These are phyloP conservation scores for Chouioia cunea DNA, from an alignment of 2,888 invertebrate genomes.

Conservation along the genomic window DNA sequence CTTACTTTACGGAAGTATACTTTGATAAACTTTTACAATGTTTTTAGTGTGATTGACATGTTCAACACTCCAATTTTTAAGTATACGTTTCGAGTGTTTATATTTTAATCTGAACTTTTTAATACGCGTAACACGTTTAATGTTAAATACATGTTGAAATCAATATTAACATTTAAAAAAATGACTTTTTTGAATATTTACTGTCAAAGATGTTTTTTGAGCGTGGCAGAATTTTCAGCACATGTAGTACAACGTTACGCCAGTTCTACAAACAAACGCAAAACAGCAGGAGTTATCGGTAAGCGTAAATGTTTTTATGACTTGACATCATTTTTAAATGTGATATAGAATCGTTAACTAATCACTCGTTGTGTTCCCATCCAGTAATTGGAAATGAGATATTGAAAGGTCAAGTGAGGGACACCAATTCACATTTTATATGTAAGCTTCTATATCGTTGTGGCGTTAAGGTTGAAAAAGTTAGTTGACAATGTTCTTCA, in stretches of 20 bases:
- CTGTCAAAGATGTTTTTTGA: conserved; percentile 4
- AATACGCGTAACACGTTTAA: no score
- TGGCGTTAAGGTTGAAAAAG: conserved; percentile 75
- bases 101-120: conserved; percentile 5
- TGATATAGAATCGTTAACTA: conserved; percentile 6
- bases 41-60: no score
- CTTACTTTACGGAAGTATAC: no score
- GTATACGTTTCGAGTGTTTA: background rate
- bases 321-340: background rate
- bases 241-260: conserved; percentile 44
- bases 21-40: no score
- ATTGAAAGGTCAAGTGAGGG: conserved; percentile 78
- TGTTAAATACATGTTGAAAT: conserved; percentile 1
- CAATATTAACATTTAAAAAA: background rate
- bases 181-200: conserved; percentile 24
- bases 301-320: conserved; percentile 24
- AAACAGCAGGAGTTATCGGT: conserved; percentile 63
- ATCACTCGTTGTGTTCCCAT: conserved; percentile 43
- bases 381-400: conserved; percentile 84
- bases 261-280: conserved; percentile 38
- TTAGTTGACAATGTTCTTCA: conserved; percentile 55
- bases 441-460: conserved; percentile 73
- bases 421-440: conserved; percentile 78
- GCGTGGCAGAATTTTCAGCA: conserved; percentile 22
- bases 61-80: no score